Conservation (phyloP, 2,797 vertebrate species). For the Acomys russatus region DNA sequence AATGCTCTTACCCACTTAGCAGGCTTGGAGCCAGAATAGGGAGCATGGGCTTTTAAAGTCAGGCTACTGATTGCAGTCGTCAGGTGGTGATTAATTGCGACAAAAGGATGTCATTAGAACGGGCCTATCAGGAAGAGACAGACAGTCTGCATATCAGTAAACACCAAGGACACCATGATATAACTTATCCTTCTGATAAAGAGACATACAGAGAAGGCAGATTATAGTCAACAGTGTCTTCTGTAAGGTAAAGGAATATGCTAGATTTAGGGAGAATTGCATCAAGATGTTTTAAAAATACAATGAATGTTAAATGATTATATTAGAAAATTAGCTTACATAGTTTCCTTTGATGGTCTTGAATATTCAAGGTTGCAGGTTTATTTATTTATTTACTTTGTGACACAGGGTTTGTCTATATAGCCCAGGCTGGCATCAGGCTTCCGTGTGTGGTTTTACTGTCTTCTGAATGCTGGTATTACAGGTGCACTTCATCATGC, state of each 20-base stretch:
- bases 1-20: constrained; percentile 34
- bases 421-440: not conserved
- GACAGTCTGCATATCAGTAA: constrained; percentile 25
- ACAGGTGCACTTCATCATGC: not conserved
- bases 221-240: constrained; percentile 38
- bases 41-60: constrained; percentile 54
- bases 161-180: not conserved
- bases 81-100: constrained; percentile 48
- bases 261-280: constrained; percentile 55
- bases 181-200: constrained; percentile 37
- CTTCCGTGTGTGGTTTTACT: not conserved
- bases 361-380: constrained; percentile 7
- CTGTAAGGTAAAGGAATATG: constrained; percentile 32
- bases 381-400: not conserved
- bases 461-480: not conserved
- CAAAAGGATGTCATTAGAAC: constrained; percentile 7
- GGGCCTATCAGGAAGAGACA: constrained; percentile 35
- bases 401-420: not conserved
- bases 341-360: constrained; percentile 6
- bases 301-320: constrained; percentile 42
- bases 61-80: constrained; percentile 34
- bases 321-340: constrained; percentile 7
- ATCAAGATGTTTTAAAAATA: constrained; percentile 53
- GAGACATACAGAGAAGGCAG: constrained; percentile 26
- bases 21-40: constrained; percentile 38